Conservation (phyloP, 2,113 vertebrate species). For the Hemiscyllium ocellatum region DNA sequence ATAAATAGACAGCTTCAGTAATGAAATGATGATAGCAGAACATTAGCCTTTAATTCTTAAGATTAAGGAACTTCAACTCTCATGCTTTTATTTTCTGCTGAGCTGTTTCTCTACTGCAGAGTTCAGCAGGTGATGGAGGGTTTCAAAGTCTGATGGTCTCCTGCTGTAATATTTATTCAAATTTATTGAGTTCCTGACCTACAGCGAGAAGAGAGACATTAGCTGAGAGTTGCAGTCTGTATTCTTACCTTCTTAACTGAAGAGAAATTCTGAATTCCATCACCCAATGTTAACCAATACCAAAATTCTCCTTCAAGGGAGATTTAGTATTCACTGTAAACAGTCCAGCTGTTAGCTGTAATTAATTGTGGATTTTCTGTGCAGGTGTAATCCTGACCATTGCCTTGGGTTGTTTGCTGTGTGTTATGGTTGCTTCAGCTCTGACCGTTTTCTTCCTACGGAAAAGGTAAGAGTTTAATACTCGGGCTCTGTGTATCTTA, state of each 20-base stretch:
- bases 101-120: too few relatives aligned
- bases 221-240: too few relatives aligned
- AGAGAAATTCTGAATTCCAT: neutral
- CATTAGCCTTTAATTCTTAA: too few relatives aligned
- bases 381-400: constrained; percentile 66
- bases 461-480: constrained; percentile 60
- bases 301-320: neutral
- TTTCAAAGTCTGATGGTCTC: too few relatives aligned
- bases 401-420: constrained; percentile 57
- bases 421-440: constrained; percentile 55
- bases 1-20: too few relatives aligned
- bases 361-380: neutral
- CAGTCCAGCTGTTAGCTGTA: neutral
- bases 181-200: too few relatives aligned
- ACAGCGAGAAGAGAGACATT: neutral
- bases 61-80: too few relatives aligned
- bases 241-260: too few relatives aligned
- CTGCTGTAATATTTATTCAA: too few relatives aligned
- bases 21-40: too few relatives aligned
- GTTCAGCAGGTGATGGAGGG: too few relatives aligned
- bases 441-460: constrained; percentile 61
- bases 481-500: neutral
- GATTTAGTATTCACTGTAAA: neutral
- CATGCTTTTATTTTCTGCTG: too few relatives aligned
- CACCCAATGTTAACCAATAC: neutral